Base-by-base conservation (phyloP, 92 coral and sea anemone species). In the Galaxea fascicularis region DNA sequence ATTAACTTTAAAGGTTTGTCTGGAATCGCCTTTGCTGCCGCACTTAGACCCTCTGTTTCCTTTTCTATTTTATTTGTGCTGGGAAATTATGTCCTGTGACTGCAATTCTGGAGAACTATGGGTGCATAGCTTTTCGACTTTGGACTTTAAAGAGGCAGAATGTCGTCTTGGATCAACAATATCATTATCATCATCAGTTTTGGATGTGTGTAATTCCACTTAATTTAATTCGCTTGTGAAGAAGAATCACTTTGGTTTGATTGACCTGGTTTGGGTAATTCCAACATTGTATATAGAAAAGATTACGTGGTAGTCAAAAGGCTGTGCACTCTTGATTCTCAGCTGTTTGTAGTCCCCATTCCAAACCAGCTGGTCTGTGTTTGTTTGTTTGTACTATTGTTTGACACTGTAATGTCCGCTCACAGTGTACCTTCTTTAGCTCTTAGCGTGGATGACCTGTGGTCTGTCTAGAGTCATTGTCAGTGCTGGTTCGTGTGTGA, bases 341-440 rank as follows among this genome's bases (percentile, higher is more conserved):
- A 25, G 10, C 4, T 46, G 21, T 57, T n/a, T 74, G 20, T 60
- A 59, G 71, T 51, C 35, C 71, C 82, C 39, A 35, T 74, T 77
- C 65, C 89, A 79, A 89, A 84, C 92, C 92, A 84, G 92, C 92
- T 85, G 89, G 92, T 74, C 92, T 89, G 92, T 89, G 92, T 89
- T 89, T 89, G 92, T 88, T 59, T 75, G 84, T 89, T 17, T 31
- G 69, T 65, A 47, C 73, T 22, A 72, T 78, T 17, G 51, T 71
- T 45, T 26, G 28, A 66, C 22, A 45, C 51, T 20, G 63, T 79
- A 20, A 79, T 65, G 84, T 82, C 16, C 63, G 53, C 22, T 31
- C 75, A 54, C 77, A 59, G 72, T 58, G 2, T 1, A 3, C 53
- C 58, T 1, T 3, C 73, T 21, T 24, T 18, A 21, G 25, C 17